Base-by-base conservation (phyloP, 2,113 vertebrate genomes). In the Charina bottae region DNA sequence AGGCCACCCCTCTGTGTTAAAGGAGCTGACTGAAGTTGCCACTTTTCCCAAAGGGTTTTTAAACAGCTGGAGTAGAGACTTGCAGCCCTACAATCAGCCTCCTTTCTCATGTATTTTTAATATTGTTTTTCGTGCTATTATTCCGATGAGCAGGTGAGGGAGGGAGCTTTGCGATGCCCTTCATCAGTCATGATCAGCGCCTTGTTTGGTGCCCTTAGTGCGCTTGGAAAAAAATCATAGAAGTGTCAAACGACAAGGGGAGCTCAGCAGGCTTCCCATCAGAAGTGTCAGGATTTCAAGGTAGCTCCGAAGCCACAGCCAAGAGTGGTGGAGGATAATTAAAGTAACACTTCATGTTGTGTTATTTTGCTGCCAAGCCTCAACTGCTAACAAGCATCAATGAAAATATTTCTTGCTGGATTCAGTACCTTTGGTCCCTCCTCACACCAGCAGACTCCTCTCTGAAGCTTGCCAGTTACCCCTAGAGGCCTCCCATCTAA, bases 41-140 rank as follows among this genome's bases (percentile, higher is more conserved):
- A 92, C 91, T 96, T 94, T 95, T 19, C 60, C 93, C 94, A 95
- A 95, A 92, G 93, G 92, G 95, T 91, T 93, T 96, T 95, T 94
- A 95, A 97, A 88, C 90, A 97, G 93, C 95, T 96, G 93, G 85
- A 94, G 96, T 83, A 94, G 89, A 33, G 85, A 62, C 92, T 96
- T 94, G 60, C 86, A 93, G 89, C 60, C 89, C 94, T 56, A 95
- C 92, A 95, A 42, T 46, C n/a, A 90, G 91, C 86, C 46, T 89
- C 93, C 95, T 94, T 97, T 93, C 94, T 95, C 53, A 90, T 96
- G 95, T 97, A 92, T 96, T 94, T 96, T 97, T 95, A 96, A 95
- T 95, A 92, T 94, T 87, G 92, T 55, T 94, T 93, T 88, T 58
- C 93, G 92, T 83, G 89, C 92, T 94, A 88, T 97, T 96, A 96